phyloP scores from a whole-genome alignment of 2,797 vertebrate species.

The Ciconia nigra region DNA sequence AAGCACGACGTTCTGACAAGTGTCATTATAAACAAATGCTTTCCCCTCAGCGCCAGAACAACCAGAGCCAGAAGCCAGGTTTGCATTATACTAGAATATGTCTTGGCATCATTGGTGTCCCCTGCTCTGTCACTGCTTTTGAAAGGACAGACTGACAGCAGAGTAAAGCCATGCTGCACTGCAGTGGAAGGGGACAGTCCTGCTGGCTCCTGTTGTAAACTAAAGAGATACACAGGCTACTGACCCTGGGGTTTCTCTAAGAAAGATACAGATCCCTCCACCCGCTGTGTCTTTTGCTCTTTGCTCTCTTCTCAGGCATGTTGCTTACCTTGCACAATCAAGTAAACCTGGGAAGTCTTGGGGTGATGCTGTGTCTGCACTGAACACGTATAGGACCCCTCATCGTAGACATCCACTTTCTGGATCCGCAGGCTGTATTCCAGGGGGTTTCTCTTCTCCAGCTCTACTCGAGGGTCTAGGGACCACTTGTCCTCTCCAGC shows the following conservation, averaged over 20 bases:
- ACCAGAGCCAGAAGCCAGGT: neutral
- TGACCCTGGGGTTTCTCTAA: neutral
- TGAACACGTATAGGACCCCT: constrained; percentile 96
- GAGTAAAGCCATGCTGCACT: rapidly evolving
- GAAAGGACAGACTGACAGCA: neutral
- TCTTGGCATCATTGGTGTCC: neutral
- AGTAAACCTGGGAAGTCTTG: constrained; percentile 96
- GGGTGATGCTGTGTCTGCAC: constrained; percentile 96
- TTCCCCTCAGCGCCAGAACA: neutral
- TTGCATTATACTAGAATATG: neutral
- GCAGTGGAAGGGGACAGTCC: neutral
- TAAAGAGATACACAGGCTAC: neutral
- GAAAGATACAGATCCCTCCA: neutral
- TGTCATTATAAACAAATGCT: neutral
- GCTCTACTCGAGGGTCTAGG: constrained; percentile 94
- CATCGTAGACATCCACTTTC: constrained; percentile 97
- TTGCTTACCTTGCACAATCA: constrained; percentile 96
- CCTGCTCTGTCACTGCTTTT: neutral
- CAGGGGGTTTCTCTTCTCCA: constrained; percentile 94
- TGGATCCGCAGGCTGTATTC: constrained; percentile 99
- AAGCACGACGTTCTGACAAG: neutral
- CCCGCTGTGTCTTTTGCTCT: neutral
- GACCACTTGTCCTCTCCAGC: constrained; percentile 99
- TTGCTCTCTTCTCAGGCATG: neutral
- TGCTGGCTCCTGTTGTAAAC: neutral